These are phyloP conservation scores for Emys orbicularis DNA, from an alignment of 2,797 vertebrate genomes.

Conservation along the genomic window DNA sequence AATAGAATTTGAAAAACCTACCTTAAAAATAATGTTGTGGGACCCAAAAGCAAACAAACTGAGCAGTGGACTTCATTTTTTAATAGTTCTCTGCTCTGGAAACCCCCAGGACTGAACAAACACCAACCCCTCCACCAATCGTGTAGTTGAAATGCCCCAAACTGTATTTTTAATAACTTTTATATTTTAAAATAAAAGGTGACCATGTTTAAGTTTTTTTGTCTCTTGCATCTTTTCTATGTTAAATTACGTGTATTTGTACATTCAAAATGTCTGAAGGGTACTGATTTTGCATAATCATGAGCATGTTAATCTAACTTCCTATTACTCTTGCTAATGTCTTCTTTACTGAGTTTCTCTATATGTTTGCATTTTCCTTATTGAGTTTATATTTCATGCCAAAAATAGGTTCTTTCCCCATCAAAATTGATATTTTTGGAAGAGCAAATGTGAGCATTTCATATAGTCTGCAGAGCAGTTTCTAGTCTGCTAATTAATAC, in stretches of 20 bases:
- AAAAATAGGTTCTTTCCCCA: background rate
- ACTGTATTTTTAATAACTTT: conserved; percentile 70
- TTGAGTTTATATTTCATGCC: background rate
- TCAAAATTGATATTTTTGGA: background rate
- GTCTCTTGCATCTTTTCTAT: conserved; percentile 1
- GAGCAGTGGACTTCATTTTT: background rate
- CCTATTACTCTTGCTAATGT: background rate
- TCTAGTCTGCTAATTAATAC: background rate
- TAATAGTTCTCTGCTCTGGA: background rate
- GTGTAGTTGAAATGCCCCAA: conserved; percentile 58
- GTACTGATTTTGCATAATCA: background rate
- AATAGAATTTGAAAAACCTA: background rate
- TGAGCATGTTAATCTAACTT: background rate
- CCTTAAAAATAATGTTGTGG: background rate
- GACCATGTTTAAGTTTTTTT: background rate
- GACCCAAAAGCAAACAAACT: background rate
- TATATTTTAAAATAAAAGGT: conserved; percentile 72
- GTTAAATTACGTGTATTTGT: background rate
- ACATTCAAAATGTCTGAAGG: fast-evolving
- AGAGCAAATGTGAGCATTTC: background rate
- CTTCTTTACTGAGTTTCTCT: background rate
- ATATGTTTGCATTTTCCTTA: background rate
- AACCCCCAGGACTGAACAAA: conserved; percentile 15
- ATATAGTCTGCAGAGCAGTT: background rate
- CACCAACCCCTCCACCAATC: conserved; percentile 23